Percentiles rank a stretch among this genome's conserved stretches.
Conservation (phyloP, 2,888 invertebrate species). For the Agrypnus murinus region DNA sequence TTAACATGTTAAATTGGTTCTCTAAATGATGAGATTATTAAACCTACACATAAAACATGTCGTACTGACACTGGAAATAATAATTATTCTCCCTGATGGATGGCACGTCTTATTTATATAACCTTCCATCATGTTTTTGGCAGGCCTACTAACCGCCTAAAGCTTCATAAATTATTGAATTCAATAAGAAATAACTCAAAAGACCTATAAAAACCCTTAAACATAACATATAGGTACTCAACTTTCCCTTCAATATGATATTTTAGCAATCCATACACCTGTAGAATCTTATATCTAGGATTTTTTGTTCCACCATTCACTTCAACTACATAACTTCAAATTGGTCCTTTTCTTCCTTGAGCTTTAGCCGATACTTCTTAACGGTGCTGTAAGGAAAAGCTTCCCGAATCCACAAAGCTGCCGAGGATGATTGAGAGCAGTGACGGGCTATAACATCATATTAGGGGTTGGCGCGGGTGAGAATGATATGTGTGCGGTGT, state of each 20-base stretch:
- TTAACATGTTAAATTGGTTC: too few relatives aligned
- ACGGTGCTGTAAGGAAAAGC: constrained; percentile 11
- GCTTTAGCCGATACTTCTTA: not conserved
- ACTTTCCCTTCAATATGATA: constrained; percentile 68
- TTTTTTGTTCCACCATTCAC: constrained; percentile 27
- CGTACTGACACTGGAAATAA: too few relatives aligned
- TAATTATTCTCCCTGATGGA: constrained; percentile 4
- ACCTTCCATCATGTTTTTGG: constrained; percentile 12
- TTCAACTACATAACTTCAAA: constrained; percentile 12
- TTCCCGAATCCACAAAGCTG: constrained; percentile 34
- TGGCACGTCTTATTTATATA: constrained; percentile 7
- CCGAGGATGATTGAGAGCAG: constrained; percentile 69
- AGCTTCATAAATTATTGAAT: constrained; percentile 57
- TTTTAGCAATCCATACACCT: constrained; percentile 69
- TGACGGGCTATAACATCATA: constrained; percentile 72
- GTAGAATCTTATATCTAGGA: constrained; percentile 63
- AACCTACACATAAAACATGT: too few relatives aligned
- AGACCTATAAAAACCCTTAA: constrained; percentile 66
- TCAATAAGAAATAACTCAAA: constrained; percentile 67
- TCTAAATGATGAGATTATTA: too few relatives aligned
- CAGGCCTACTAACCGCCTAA: constrained; percentile 35
- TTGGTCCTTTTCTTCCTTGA: constrained; percentile 5
- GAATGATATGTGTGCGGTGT: constrained; percentile 69
- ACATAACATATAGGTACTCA: constrained; percentile 68
- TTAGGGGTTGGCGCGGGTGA: constrained; percentile 67